Conservation (phyloP, 2,113 vertebrate genomes). For the Benthochromis sp. region DNA sequence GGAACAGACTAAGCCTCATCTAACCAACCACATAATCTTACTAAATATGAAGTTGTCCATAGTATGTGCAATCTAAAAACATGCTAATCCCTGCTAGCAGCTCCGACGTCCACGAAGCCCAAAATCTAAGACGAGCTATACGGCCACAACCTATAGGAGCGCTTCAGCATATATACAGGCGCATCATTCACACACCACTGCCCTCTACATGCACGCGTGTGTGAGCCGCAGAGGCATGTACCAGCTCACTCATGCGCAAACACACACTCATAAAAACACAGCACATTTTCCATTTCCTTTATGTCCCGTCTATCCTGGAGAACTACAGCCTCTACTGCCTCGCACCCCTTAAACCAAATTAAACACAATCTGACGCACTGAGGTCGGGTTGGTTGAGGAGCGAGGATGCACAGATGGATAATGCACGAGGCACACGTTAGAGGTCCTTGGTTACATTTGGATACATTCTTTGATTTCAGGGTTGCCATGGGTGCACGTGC, state of each 20-base stretch:
- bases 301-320: background rate
- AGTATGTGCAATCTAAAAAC: background rate
- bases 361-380: background rate
- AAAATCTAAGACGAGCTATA: background rate
- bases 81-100: background rate
- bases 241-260: conserved; percentile 3
- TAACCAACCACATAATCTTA: background rate
- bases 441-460: background rate
- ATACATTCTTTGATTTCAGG: background rate
- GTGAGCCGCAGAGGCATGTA: background rate
- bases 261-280: background rate
- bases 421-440: background rate
- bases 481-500: background rate
- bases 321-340: background rate
- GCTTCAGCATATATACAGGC: background rate
- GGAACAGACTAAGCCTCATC: background rate
- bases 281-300: background rate
- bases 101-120: background rate
- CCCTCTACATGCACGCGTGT: background rate
- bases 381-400: background rate
- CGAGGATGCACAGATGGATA: background rate
- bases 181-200: conserved; percentile 20
- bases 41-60: background rate
- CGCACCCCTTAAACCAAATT: background rate
- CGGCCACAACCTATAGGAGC: background rate